A percentile compares a stretch with the other conserved stretches of the same genome.
Evolutionary conservation across 2,113 vertebrate species (phyloP).

Genomic region (Arothron firmamentum): DNA sequence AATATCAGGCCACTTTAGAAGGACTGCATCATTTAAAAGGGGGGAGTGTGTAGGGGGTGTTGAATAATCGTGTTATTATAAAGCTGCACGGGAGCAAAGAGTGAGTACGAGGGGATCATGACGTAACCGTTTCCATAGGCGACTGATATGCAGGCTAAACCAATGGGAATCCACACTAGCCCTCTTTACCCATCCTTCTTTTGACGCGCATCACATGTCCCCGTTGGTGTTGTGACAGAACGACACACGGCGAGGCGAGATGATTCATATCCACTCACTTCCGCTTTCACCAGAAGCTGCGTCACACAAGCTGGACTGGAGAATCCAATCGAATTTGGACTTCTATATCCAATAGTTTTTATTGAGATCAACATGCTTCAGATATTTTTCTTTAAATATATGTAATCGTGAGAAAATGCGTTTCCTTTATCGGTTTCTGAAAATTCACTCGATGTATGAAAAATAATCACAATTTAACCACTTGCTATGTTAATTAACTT

Average conservation of each 20-base stretch:
- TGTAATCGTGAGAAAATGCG: too few species aligned
- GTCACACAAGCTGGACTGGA: background rate
- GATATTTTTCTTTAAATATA: too few species aligned
- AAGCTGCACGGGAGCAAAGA: slow-evolving; percentile 45
- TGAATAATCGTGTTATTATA: slow-evolving; percentile 64
- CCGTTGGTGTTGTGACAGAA: slow-evolving; percentile 64
- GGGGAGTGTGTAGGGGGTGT: slow-evolving; percentile 14
- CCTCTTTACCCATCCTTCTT: slow-evolving; percentile 61
- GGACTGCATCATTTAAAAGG: slow-evolving; percentile 21
- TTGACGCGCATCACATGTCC: slow-evolving; percentile 73
- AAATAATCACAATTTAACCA: too few species aligned
- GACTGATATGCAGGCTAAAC: slow-evolving; percentile 70
- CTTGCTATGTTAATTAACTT: too few species aligned
- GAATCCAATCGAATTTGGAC: background rate
- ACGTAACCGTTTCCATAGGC: slow-evolving; percentile 78
- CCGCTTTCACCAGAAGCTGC: slow-evolving; percentile 20
- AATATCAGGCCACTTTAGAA: slow-evolving; percentile 18
- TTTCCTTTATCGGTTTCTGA: too few species aligned
- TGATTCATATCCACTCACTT: background rate
- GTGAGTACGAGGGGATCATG: slow-evolving; percentile 53
- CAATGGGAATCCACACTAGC: slow-evolving; percentile 73
- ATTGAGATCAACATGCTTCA: too few species aligned
- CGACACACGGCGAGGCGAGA: slow-evolving; percentile 21
- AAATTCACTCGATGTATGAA: too few species aligned
- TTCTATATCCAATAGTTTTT: too few species aligned